These are phyloP conservation scores for Pharmacophagus antenor DNA, from an alignment of 2,888 invertebrate genomes.

Conservation along the genomic window DNA sequence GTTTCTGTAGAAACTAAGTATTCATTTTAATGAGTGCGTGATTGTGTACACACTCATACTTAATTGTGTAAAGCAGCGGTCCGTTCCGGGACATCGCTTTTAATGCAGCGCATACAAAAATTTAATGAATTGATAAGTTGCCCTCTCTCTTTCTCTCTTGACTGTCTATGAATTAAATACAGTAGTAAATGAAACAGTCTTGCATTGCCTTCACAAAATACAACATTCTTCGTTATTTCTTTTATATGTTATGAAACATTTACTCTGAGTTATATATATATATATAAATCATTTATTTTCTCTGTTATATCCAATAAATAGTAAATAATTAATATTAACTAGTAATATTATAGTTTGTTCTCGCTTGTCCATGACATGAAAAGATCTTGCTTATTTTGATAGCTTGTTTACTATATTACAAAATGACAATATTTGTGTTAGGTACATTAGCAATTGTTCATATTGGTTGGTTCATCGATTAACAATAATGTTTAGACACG, in stretches of 20 bases:
- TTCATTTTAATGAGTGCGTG: neutral
- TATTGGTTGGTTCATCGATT: conserved; percentile 10
- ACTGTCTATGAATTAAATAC: conserved; percentile 13
- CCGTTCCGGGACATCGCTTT: conserved; percentile 63
- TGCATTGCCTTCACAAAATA: neutral
- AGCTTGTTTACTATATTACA: conserved; percentile 15
- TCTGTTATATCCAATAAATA: neutral
- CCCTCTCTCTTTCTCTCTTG: conserved; percentile 18
- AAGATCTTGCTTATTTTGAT: conserved; percentile 11
- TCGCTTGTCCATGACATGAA: conserved; percentile 15
- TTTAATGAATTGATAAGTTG: conserved; percentile 11
- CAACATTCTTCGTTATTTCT: neutral
- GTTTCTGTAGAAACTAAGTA: neutral
- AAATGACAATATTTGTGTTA: conserved; percentile 13
- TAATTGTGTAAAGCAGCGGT: conserved; percentile 58
- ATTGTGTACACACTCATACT: neutral
- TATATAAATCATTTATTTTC: neutral
- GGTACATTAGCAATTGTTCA: conserved; percentile 15
- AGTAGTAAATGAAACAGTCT: conserved; percentile 2
- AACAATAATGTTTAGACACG: neutral
- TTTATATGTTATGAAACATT: neutral
- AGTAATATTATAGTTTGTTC: conserved; percentile 8
- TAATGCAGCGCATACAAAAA: conserved; percentile 26
- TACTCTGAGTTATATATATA: neutral
- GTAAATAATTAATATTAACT: neutral